Percentiles rank a stretch among this genome's conserved stretches.
Conservation (phyloP, 2,888 invertebrate species). For the Lepas anatifera region DNA sequence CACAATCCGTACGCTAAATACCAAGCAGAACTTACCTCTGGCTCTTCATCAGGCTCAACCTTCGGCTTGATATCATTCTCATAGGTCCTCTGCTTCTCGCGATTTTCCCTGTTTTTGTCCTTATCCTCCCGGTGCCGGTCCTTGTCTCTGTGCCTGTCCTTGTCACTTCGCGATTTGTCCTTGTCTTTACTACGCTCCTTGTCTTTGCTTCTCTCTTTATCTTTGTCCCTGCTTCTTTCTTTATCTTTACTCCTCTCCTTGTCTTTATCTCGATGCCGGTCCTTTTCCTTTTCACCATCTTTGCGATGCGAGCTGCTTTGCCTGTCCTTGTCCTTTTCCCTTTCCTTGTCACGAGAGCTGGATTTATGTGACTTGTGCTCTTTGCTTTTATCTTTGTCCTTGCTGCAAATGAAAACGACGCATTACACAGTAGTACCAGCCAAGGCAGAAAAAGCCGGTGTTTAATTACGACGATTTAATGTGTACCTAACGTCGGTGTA, state of each 20-base stretch:
- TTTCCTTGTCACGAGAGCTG: constrained; percentile 36
- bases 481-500: too few species aligned
- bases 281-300: constrained; percentile 35
- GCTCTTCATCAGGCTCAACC: constrained; percentile 34
- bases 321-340: constrained; percentile 40
- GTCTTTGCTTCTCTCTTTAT: constrained; percentile 36
- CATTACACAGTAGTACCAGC: too few species aligned
- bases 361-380: constrained; percentile 1
- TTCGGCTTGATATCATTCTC: too few species aligned
- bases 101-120: constrained; percentile 39
- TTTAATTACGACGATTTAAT: too few species aligned
- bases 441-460: too few species aligned
- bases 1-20: too few species aligned
- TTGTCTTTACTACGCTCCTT: constrained; percentile 32
- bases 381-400: constrained; percentile 23
- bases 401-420: not conserved
- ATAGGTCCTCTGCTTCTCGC: constrained; percentile 41
- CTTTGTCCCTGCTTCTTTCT: constrained; percentile 9
- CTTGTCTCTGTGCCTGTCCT: constrained; percentile 37
- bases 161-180: constrained; percentile 30
- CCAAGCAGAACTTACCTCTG: constrained; percentile 35
- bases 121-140: constrained; percentile 25
- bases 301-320: constrained; percentile 11
- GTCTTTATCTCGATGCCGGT: constrained; percentile 24
- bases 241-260: constrained; percentile 33